Evolutionary conservation across 2,797 vertebrate species (phyloP).

Genomic region (Furcifer pardalis): DNA sequence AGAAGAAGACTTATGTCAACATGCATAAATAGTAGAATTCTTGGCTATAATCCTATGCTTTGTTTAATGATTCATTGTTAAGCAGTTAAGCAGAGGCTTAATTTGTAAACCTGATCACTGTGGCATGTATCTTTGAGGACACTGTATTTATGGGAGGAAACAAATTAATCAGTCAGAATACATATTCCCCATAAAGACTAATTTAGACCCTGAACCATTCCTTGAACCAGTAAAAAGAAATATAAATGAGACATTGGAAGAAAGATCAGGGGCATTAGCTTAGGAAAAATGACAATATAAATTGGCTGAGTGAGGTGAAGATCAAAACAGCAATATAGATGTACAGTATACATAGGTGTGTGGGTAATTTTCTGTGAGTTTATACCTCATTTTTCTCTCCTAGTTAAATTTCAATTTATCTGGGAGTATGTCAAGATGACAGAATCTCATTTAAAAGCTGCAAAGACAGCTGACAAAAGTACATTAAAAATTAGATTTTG

Average conservation of each 20-base stretch:
- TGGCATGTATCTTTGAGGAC: no score
- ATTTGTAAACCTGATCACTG: no score
- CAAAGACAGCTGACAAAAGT: constrained; percentile 80
- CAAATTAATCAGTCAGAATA: no score
- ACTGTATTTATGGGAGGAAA: no score
- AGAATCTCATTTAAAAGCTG: constrained; percentile 80
- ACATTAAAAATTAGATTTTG: constrained; percentile 82
- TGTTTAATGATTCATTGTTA: no score
- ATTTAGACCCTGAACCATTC: neutral
- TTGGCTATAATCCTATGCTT: no score
- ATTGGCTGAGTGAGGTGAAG: neutral
- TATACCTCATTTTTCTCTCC: constrained; percentile 64
- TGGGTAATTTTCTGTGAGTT: constrained; percentile 62
- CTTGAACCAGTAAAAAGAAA: neutral
- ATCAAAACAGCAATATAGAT: constrained; percentile 40
- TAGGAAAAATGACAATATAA: constrained; percentile 2
- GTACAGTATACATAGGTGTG: constrained; percentile 40
- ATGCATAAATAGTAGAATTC: no score
- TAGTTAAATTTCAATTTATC: constrained; percentile 78
- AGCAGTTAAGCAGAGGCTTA: no score
- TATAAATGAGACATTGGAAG: neutral
- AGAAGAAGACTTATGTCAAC: no score
- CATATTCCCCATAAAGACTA: no score
- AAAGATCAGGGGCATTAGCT: neutral
- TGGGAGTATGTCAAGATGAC: constrained; percentile 77